Conservation (phyloP, 2,113 vertebrate genomes). For the Lepidothrix coronata region DNA sequence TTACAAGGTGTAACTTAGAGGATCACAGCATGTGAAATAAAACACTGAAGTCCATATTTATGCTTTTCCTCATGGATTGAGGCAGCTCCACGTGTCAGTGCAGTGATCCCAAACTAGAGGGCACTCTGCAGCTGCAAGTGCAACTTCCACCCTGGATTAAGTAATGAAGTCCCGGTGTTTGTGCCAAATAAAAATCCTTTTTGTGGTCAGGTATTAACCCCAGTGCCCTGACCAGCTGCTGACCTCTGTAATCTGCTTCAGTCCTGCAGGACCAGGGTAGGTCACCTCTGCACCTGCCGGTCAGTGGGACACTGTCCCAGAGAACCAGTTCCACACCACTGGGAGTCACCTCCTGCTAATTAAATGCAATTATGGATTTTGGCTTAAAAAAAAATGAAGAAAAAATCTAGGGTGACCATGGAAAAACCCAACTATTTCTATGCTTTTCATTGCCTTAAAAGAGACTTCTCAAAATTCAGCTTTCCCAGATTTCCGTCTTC, state of each 20-base stretch:
- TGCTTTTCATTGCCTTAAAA: neutral
- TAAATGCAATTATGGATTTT: neutral
- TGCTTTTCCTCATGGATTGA: neutral
- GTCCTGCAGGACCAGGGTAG: neutral
- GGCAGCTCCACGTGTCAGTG: neutral
- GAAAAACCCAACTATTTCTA: neutral
- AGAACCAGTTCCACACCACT: neutral
- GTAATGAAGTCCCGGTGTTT: neutral
- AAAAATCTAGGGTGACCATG: neutral
- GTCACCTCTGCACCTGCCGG: neutral
- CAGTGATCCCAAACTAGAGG: slow-evolving; percentile 4
- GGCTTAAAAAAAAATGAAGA: neutral
- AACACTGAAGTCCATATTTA: neutral
- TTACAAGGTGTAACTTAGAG: neutral
- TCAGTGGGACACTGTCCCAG: slow-evolving; percentile 20
- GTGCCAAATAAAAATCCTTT: slow-evolving; percentile 31
- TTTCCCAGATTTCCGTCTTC: neutral
- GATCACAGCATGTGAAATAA: neutral
- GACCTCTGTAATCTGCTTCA: slow-evolving; percentile 37
- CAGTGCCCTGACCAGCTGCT: slow-evolving; percentile 1
- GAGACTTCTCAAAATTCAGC: neutral
- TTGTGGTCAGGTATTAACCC: slow-evolving; percentile 23
- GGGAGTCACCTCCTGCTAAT: neutral
- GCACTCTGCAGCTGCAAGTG: slow-evolving; percentile 12
- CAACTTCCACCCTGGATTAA: neutral